Base-by-base conservation (phyloP, 1,140 invertebrate species). In the Psilanteris sp. region DNA sequence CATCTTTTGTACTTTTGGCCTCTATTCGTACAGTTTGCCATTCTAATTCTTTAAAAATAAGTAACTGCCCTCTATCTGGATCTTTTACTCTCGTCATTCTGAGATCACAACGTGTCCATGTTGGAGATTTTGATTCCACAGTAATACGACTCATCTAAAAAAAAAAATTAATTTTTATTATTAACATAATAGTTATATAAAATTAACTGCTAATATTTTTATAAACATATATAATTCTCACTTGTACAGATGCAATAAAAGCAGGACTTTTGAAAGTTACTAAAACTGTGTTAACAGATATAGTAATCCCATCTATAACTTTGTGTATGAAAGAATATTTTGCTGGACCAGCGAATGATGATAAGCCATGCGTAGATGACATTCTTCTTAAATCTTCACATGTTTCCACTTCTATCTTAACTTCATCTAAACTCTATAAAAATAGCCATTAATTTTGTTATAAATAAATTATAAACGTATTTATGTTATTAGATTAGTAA, bases 11-110 rank as follows among this genome's bases (percentile, higher is more conserved):
- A 39, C 95, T 95, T 81, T 92, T 94, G 0, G 97, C 97, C 89
- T 99, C 97, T 84, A 99, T 95, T 75, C 96, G 91, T 16, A 98
- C 92, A 36, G 96, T 97, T 89, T 99, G 97, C 98, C 98, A 99
- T 82, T 96, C 94, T 36, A 99, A 88, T 89, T 98, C 97, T 91
- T 99, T 99, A 88, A 99, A 99, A 81, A 99, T 95, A 43, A 99
- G 89, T 62, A 99, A 89, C 80, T 98, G 95, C 18, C 95, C 96
- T 76, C 93, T 92, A 37, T 93, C 91, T 4, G 93, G 90, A 83
- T 98, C 97, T 89, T 98, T 97, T 34, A 99, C 90, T 79, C 97
- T 91, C 22, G 97, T 98, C 83, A 94, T 91, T 81, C 94, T 92
- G 55, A 99, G 90, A 87, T 96, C 95, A 59, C 92, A 92, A 64